A percentile compares a stretch with the other conserved stretches of the same genome.
phyloP scores from a whole-genome alignment of 1,140 invertebrate species.

The Probaryconus sp. region DNA sequence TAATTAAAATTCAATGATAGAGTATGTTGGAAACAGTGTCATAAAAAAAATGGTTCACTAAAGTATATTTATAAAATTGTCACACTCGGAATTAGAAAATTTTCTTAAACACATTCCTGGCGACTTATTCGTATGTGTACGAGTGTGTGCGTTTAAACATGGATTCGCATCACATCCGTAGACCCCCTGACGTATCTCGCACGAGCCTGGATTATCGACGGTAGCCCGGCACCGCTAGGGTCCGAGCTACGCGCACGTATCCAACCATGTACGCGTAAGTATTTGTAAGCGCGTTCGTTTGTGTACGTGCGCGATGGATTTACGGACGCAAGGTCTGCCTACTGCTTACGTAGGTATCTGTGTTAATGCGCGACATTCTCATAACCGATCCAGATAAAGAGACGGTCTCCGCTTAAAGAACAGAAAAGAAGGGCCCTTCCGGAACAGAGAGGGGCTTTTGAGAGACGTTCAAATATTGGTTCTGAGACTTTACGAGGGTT shows the following conservation, averaged over 20 bases:
- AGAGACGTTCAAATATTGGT: constrained; percentile 47
- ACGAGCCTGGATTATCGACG: constrained; percentile 49
- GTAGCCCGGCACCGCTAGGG: constrained; percentile 42
- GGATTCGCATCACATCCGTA: constrained; percentile 24
- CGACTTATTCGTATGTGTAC: not conserved
- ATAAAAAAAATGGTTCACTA: no score
- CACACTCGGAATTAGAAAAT: no score
- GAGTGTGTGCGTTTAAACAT: not conserved
- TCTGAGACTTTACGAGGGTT: constrained; percentile 31
- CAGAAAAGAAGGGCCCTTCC: constrained; percentile 30
- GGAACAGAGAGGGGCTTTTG: constrained; percentile 20
- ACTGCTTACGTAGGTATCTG: constrained; percentile 54
- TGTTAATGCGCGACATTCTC: constrained; percentile 58
- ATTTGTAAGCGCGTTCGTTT: constrained; percentile 1
- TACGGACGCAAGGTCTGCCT: constrained; percentile 52
- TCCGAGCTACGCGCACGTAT: constrained; percentile 31
- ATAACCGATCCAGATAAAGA: constrained; percentile 47
- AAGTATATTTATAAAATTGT: no score
- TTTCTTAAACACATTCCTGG: no score
- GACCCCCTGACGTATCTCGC: no score
- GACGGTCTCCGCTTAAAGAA: constrained; percentile 24
- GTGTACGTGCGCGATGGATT: constrained; percentile 53
- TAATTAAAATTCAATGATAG: no score
- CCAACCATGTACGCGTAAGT: constrained; percentile 19
- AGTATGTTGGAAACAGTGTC: no score